Percentiles rank a stretch among this genome's conserved stretches.
phyloP scores from a whole-genome alignment of 2,888 invertebrate genomes.

The Ecdyonurus torrentis region DNA sequence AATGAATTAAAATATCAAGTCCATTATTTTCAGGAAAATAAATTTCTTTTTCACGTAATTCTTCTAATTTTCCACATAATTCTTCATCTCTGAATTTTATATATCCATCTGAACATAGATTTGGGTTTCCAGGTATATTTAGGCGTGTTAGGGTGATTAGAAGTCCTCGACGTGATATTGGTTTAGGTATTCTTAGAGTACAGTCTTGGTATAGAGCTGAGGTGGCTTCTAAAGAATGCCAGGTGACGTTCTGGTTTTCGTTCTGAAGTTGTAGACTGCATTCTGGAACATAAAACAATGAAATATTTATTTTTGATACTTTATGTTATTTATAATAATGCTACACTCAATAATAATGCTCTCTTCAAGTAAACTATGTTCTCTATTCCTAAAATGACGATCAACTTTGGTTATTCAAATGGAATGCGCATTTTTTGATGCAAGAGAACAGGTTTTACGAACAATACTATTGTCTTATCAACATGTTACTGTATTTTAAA shows the following conservation, averaged over 20 bases:
- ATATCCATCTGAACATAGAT: not conserved
- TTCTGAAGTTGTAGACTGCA: slow-evolving; percentile 37
- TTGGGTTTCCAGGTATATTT: not conserved
- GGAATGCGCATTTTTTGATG: no score
- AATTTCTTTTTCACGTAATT: not conserved
- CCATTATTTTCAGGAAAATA: not conserved
- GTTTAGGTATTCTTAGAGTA: not conserved
- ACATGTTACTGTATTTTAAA: no score
- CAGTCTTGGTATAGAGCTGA: not conserved
- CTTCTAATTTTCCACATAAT: not conserved
- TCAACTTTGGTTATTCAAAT: no score
- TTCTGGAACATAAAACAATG: slow-evolving; percentile 32
- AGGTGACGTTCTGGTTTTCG: slow-evolving; percentile 32
- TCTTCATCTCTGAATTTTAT: not conserved
- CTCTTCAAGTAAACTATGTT: no score
- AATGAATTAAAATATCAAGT: not conserved
- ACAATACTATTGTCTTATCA: no score
- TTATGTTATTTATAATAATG: no score
- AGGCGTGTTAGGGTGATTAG: not conserved
- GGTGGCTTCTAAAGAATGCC: slow-evolving; percentile 14
- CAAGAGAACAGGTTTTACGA: no score
- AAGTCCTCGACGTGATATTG: not conserved
- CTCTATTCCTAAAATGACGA: no score
- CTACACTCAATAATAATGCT: no score
- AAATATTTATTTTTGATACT: slow-evolving; percentile 8